Evolutionary conservation across 1,140 invertebrate genomes (phyloP).

Genomic region (Anoplophora glabripennis): DNA sequence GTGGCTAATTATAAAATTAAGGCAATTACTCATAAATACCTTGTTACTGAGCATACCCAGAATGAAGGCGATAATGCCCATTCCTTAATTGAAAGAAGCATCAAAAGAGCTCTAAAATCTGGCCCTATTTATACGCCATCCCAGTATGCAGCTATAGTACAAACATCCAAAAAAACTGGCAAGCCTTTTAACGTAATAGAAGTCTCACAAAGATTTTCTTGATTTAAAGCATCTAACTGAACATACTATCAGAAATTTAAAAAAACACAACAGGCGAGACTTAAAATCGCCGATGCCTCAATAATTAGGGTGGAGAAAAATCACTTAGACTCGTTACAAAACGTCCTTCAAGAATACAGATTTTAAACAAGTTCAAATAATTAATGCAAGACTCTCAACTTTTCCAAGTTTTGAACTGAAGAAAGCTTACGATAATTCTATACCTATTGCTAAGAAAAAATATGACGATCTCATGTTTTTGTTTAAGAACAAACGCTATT

Average conservation of each 20-base stretch:
- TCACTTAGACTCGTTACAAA: too few relatives aligned
- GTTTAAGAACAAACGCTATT: too few relatives aligned
- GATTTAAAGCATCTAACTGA: background rate
- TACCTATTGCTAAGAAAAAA: too few relatives aligned
- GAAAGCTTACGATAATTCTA: too few relatives aligned
- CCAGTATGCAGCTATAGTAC: too few relatives aligned
- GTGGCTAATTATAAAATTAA: conserved; percentile 25
- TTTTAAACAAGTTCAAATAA: too few relatives aligned
- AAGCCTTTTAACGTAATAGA: conserved; percentile 37
- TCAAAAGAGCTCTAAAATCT: conserved; percentile 20
- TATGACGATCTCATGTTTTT: too few relatives aligned
- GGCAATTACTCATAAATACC: conserved; percentile 21
- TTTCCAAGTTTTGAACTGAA: too few relatives aligned
- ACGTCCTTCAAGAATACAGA: too few relatives aligned
- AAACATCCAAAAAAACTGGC: conserved; percentile 36
- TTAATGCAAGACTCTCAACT: too few relatives aligned
- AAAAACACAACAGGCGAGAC: background rate
- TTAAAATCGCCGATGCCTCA: background rate
- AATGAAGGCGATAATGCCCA: conserved; percentile 41
- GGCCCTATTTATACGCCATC: conserved; percentile 21
- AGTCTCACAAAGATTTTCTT: conserved; percentile 23
- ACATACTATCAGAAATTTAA: background rate
- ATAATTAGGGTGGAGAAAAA: background rate
- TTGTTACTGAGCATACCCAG: conserved; percentile 40
- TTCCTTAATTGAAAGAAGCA: conserved; percentile 32